Conservation (phyloP, 2,888 invertebrate species). For the Colostygia pectinataria region DNA sequence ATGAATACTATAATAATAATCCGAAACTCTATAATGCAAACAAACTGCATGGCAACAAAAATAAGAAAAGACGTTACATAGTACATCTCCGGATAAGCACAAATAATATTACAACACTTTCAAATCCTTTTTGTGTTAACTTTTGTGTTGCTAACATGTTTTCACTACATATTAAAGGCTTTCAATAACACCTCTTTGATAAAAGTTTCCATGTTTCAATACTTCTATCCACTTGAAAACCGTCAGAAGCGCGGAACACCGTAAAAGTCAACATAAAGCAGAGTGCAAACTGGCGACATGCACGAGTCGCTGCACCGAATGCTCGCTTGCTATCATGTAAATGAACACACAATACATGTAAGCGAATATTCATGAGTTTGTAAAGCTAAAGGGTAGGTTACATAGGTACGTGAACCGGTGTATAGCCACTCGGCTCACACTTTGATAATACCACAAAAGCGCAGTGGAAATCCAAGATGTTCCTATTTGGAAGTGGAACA, state of each 20-base stretch:
- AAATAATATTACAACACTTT: no score
- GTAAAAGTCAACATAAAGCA: constrained; percentile 43
- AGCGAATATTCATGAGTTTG: constrained; percentile 65
- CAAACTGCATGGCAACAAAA: no score
- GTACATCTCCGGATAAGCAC: no score
- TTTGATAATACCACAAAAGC: constrained; percentile 32
- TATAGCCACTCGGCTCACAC: constrained; percentile 27
- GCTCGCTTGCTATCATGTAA: constrained; percentile 61
- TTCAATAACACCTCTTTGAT: constrained; percentile 12
- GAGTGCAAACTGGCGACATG: constrained; percentile 39
- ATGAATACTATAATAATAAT: no score
- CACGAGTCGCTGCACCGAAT: constrained; percentile 43
- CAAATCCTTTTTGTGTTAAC: background rate
- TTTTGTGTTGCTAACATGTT: constrained; percentile 2
- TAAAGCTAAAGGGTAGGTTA: constrained; percentile 45
- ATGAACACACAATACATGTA: constrained; percentile 63
- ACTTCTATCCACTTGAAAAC: constrained; percentile 19
- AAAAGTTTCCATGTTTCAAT: constrained; percentile 5
- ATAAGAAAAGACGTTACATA: no score
- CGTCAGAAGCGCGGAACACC: constrained; percentile 34
- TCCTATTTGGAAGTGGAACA: constrained; percentile 27
- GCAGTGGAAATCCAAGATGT: constrained; percentile 32
- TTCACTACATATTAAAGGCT: constrained; percentile 11
- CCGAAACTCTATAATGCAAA: no score
- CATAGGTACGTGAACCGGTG: constrained; percentile 33